phyloP scores from a whole-genome alignment of 2,113 vertebrate genomes.

The Triplophysa rosa region DNA sequence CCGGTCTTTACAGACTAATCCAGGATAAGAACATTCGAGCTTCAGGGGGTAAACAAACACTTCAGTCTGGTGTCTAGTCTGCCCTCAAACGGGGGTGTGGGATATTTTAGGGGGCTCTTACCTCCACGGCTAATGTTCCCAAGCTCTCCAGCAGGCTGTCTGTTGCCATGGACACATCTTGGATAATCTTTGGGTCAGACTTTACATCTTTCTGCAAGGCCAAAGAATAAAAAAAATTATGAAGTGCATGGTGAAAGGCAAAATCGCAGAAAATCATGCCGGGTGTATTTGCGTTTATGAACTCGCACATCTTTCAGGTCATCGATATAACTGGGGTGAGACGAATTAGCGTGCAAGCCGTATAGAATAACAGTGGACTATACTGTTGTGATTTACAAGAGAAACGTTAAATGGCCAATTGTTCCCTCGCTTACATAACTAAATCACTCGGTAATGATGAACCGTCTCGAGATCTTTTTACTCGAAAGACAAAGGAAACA shows the following conservation, averaged over 20 bases:
- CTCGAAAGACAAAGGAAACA: slow-evolving; percentile 30
- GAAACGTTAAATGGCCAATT: not conserved
- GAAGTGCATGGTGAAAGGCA: not conserved
- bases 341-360: not conserved
- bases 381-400: not conserved
- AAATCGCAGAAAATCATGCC: not conserved
- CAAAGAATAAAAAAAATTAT: not conserved
- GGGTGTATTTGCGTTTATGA: not conserved
- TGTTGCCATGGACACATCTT: slow-evolving; percentile 80
- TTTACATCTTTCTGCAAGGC: slow-evolving; percentile 74
- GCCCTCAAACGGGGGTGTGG: slow-evolving; percentile 2
- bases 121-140: slow-evolving; percentile 80
- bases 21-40: not conserved
- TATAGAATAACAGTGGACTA: not conserved
- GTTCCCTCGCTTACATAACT: slow-evolving; percentile 21
- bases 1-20: not conserved
- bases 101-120: slow-evolving; percentile 61
- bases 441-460: not conserved
- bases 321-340: not conserved
- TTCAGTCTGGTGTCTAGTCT: not conserved
- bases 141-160: slow-evolving; percentile 78
- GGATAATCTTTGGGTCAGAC: slow-evolving; percentile 76
- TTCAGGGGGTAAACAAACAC: not conserved
- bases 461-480: slow-evolving; percentile 3
- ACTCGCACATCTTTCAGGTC: not conserved